Evolutionary conservation across 1,140 invertebrate species (phyloP).

Genomic region (Epicauta chinensis): DNA sequence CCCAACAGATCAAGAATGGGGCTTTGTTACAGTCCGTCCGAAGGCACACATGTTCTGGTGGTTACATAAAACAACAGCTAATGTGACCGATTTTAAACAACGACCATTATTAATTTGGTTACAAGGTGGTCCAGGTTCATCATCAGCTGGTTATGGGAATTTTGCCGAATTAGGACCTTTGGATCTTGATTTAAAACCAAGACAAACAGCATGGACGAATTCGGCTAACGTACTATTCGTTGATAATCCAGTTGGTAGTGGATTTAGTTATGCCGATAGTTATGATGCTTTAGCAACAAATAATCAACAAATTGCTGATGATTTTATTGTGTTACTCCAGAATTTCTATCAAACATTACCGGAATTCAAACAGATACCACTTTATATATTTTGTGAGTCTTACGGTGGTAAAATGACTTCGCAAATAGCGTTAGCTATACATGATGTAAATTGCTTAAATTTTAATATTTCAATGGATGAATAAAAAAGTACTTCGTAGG

Average conservation of each 20-base stretch:
- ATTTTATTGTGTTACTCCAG: slow-evolving; percentile 64
- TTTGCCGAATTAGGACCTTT: slow-evolving; percentile 71
- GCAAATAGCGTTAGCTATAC: slow-evolving; percentile 55
- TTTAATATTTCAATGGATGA: too few species aligned
- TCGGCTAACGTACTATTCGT: slow-evolving; percentile 75
- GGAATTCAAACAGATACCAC: slow-evolving; percentile 59
- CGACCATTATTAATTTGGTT: slow-evolving; percentile 68
- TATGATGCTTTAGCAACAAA: slow-evolving; percentile 49
- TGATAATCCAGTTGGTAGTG: slow-evolving; percentile 83
- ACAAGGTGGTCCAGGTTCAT: slow-evolving; percentile 59
- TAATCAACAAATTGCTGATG: slow-evolving; percentile 67
- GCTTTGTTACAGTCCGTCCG: slow-evolving; percentile 58
- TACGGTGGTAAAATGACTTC: slow-evolving; percentile 86
- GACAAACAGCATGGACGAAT: slow-evolving; percentile 69
- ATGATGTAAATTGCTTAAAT: slow-evolving; percentile 7
- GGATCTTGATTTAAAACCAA: slow-evolving; percentile 54
- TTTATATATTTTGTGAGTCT: slow-evolving; percentile 79
- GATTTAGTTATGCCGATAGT: slow-evolving; percentile 71
- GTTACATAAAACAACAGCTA: slow-evolving; percentile 65
- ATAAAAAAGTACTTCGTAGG: slow-evolving; percentile 39
- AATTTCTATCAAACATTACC: slow-evolving; percentile 54
- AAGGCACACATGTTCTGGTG: slow-evolving; percentile 88
- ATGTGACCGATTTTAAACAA: slow-evolving; percentile 52
- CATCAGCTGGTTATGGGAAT: slow-evolving; percentile 71
- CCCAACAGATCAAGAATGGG: slow-evolving; percentile 61